Conservation (phyloP, 2,113 vertebrate species). For the Lipotes vexillifer region DNA sequence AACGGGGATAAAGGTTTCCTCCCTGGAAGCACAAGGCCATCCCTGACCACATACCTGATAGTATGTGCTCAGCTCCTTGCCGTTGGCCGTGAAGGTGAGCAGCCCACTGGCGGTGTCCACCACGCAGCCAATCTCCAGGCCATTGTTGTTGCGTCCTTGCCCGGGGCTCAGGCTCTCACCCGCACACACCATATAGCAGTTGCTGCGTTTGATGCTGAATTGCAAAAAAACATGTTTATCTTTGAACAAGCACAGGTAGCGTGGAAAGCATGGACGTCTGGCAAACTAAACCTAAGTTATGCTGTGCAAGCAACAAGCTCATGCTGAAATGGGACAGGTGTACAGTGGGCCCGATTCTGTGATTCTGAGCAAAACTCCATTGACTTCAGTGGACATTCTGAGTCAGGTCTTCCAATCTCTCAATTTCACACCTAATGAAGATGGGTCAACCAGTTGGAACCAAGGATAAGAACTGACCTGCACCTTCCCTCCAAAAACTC, state of each 20-base stretch:
- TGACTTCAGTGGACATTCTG: not conserved
- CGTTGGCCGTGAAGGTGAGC: conserved; percentile 93
- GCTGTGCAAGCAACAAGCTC: conserved; percentile 74
- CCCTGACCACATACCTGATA: conserved; percentile 86
- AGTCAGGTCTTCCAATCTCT: not conserved
- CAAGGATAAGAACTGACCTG: conserved; percentile 33
- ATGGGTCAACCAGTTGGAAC: conserved; percentile 13
- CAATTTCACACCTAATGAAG: conserved; percentile 8
- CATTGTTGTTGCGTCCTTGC: conserved; percentile 93
- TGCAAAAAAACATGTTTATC: conserved; percentile 53
- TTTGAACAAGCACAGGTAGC: not conserved
- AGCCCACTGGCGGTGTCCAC: conserved; percentile 91
- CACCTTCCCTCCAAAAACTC: conserved; percentile 51
- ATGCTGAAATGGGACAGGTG: conserved; percentile 67
- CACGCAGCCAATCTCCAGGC: conserved; percentile 94
- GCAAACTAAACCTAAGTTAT: conserved; percentile 68
- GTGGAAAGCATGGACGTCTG: not conserved
- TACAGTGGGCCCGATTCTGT: conserved; percentile 40
- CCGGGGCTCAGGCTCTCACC: conserved; percentile 93
- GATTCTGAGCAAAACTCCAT: conserved; percentile 41
- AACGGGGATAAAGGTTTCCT: fast-evolving
- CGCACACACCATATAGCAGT: conserved; percentile 98
- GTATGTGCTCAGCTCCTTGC: conserved; percentile 94
- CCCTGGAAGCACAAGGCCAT: conserved; percentile 47
- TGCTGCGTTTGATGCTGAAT: conserved; percentile 96